Percentiles rank a stretch among this genome's conserved stretches.
These are phyloP conservation scores for Drosophila anomelani DNA, from an alignment of 2,888 invertebrate species.

Conservation along the genomic window DNA sequence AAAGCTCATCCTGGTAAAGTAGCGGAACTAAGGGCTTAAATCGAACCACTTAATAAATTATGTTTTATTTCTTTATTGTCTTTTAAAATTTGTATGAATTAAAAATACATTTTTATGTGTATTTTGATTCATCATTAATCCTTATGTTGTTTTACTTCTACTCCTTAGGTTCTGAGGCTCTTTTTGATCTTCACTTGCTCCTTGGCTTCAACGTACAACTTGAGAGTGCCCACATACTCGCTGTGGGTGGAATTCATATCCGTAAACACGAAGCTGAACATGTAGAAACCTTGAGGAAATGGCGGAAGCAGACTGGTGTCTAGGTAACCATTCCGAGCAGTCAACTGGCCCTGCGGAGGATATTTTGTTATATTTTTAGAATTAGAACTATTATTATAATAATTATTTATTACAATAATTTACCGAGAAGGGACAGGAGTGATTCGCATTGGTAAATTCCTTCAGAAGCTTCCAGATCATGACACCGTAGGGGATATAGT, in stretches of 20 bases:
- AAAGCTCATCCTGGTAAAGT: background rate
- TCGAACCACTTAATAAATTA: too few relatives aligned
- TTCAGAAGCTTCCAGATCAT: background rate
- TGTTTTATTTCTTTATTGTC: too few relatives aligned
- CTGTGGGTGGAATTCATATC: background rate
- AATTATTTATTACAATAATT: background rate
- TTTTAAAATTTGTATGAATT: too few relatives aligned
- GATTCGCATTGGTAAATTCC: conserved; percentile 42
- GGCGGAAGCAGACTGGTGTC: background rate
- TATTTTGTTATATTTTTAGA: background rate
- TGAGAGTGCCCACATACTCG: background rate
- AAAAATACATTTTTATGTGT: too few relatives aligned
- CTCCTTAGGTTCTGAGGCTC: too few relatives aligned
- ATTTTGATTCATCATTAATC: background rate
- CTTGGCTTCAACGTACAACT: background rate
- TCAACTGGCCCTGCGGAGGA: background rate
- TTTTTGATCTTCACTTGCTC: background rate
- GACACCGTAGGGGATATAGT: conserved; percentile 40
- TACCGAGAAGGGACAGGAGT: conserved; percentile 44
- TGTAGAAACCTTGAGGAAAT: conserved; percentile 3
- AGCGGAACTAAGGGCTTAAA: background rate
- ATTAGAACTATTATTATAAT: too few relatives aligned
- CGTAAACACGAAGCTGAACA: background rate
- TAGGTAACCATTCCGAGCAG: background rate
- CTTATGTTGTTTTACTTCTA: background rate